A percentile compares a stretch with the other conserved stretches of the same genome.
phyloP scores from a whole-genome alignment of 2,797 vertebrate genomes.

The Scolopax bukidnonensis region DNA sequence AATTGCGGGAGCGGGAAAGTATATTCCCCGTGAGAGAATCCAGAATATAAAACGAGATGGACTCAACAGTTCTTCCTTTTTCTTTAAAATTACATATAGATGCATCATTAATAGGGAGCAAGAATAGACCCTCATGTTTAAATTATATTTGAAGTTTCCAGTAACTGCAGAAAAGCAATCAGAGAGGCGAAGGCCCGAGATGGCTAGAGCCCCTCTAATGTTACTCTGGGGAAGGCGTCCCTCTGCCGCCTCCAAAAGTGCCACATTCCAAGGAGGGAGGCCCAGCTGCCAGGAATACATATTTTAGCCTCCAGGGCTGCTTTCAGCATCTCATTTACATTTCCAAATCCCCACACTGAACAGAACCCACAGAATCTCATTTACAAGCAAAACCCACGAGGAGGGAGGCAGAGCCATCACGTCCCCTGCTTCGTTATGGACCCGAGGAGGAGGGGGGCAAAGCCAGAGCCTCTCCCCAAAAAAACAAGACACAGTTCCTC shows the following conservation, averaged over 20 bases:
- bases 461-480: neutral
- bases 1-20: neutral
- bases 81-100: conserved; percentile 62
- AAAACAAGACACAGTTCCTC: accelerated
- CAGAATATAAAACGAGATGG: conserved; percentile 63
- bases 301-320: conserved; percentile 58
- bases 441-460: neutral
- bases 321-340: conserved; percentile 56
- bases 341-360: neutral
- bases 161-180: conserved; percentile 72
- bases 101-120: conserved; percentile 75
- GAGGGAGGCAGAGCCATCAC: neutral
- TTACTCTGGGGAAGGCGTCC: conserved; percentile 51
- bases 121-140: conserved; percentile 74
- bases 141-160: conserved; percentile 69
- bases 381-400: neutral
- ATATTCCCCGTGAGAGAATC: conserved; percentile 45
- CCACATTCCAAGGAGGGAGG: neutral
- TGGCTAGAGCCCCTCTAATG: conserved; percentile 35
- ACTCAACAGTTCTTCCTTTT: conserved; percentile 68
- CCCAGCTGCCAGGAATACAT: conserved; percentile 52
- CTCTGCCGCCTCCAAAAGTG: conserved; percentile 46
- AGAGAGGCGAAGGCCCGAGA: conserved; percentile 49
- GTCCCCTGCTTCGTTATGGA: neutral
- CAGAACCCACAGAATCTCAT: conserved; percentile 17